Evolutionary conservation across 2,113 vertebrate species (phyloP).

Genomic region (Chaetodon auriga): DNA sequence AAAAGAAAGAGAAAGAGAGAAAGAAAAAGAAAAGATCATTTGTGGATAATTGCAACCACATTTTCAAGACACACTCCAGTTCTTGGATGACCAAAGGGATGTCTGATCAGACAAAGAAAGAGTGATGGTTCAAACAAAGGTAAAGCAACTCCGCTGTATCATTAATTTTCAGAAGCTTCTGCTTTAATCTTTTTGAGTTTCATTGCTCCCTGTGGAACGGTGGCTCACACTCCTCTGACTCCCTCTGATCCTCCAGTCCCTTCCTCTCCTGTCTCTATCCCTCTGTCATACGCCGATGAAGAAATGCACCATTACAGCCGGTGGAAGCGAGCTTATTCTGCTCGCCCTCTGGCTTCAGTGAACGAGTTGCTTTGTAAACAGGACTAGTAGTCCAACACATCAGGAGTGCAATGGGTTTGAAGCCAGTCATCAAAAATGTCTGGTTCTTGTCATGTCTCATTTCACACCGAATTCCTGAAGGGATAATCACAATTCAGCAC

Average conservation of each 20-base stretch:
- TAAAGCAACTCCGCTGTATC: slow-evolving; percentile 11
- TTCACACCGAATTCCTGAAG: slow-evolving; percentile 5
- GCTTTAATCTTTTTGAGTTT: slow-evolving; percentile 15
- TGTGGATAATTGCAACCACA: slow-evolving; percentile 76
- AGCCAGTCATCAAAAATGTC: slow-evolving; percentile 15
- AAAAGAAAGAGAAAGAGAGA: slow-evolving; percentile 43
- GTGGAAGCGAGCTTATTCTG: neutral
- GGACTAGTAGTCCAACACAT: slow-evolving; percentile 25
- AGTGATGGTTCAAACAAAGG: slow-evolving; percentile 34
- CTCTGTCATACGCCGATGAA: slow-evolving; percentile 28
- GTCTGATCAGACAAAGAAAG: slow-evolving; percentile 26
- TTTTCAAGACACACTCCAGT: slow-evolving; percentile 57
- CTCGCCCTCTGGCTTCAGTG: slow-evolving; percentile 54
- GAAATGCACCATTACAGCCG: slow-evolving; percentile 18
- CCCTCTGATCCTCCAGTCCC: slow-evolving; percentile 5
- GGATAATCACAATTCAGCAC: neutral
- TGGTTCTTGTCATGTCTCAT: slow-evolving; percentile 16
- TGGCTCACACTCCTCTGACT: neutral
- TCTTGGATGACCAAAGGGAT: slow-evolving; percentile 28
- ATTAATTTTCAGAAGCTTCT: slow-evolving; percentile 26
- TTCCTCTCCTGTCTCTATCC: slow-evolving; percentile 16
- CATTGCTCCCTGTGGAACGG: neutral
- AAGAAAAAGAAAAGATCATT: slow-evolving; percentile 59
- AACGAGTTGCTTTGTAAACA: slow-evolving; percentile 16
- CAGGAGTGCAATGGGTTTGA: slow-evolving; percentile 10